Evolutionary conservation across 2,797 vertebrate genomes (phyloP).

Genomic region (Hippocampus kuda): DNA sequence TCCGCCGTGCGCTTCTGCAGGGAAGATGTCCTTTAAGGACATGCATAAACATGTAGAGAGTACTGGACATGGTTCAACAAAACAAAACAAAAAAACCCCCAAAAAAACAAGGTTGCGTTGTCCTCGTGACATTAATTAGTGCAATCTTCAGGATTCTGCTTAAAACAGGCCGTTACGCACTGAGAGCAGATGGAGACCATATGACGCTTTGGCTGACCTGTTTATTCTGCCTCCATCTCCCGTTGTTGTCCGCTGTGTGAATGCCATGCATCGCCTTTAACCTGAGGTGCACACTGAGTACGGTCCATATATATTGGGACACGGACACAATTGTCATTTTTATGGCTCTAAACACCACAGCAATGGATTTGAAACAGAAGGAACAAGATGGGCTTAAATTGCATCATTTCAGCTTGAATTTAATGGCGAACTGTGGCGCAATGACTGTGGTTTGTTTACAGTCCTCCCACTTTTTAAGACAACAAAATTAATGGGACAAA

Average conservation of each 20-base stretch:
- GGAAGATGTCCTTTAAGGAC: constrained; percentile 10
- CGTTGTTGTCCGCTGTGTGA: constrained; percentile 39
- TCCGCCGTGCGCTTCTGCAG: constrained; percentile 15
- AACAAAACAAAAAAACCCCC: neutral
- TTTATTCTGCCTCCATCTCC: constrained; percentile 38
- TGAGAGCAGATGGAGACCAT: constrained; percentile 55
- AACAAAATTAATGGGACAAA: too few relatives aligned
- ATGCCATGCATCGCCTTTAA: constrained; percentile 31
- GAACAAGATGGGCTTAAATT: constrained; percentile 1
- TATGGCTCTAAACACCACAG: neutral
- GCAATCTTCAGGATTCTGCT: constrained; percentile 45
- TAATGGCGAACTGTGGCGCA: constrained; percentile 5
- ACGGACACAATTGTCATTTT: neutral
- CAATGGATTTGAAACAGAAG: constrained; percentile 11
- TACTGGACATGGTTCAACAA: neutral
- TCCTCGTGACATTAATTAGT: constrained; percentile 47
- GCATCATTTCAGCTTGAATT: constrained; percentile 43
- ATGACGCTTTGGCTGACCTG: constrained; percentile 59
- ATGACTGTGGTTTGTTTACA: too few relatives aligned
- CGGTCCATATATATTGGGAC: neutral
- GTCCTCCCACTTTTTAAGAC: too few relatives aligned
- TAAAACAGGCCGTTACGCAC: constrained; percentile 47
- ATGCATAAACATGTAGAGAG: constrained; percentile 1
- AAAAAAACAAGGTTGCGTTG: constrained; percentile 10
- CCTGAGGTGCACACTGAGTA: constrained; percentile 9